Conservation (phyloP, 2,797 vertebrate species). For the Antrozous pallidus region DNA sequence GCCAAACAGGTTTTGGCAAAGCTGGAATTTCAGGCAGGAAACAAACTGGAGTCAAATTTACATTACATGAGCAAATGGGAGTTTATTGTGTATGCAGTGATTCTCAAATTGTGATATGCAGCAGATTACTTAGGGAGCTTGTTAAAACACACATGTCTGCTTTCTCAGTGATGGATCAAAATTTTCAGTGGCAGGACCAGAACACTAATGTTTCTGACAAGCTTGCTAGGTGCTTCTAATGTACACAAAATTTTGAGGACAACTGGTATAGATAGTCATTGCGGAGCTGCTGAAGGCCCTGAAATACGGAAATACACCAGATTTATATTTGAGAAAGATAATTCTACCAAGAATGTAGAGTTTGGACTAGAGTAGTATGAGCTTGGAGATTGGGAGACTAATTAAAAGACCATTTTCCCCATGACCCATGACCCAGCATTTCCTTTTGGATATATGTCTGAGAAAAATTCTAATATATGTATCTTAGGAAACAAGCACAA, state of each 20-base stretch:
- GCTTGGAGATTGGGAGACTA: not conserved
- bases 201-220: not conserved
- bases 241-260: not conserved
- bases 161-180: not conserved
- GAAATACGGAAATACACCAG: not conserved
- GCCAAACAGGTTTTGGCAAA: no score
- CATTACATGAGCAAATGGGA: not conserved
- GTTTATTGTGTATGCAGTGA: not conserved
- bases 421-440: not conserved
- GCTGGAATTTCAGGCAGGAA: not conserved
- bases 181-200: not conserved
- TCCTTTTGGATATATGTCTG: not conserved
- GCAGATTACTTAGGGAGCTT: not conserved
- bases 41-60: not conserved
- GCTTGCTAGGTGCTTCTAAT: not conserved
- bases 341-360: not conserved
- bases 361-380: not conserved
- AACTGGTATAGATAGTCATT: not conserved
- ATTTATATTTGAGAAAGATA: constrained; percentile 12
- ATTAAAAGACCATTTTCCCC: not conserved
- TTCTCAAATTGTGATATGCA: not conserved
- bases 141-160: not conserved
- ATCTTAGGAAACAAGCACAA: not conserved
- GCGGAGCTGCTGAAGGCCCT: not conserved
- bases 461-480: not conserved